Evolutionary conservation across 2,888 invertebrate species (phyloP).

Genomic region (Rhodophaea formosa): DNA sequence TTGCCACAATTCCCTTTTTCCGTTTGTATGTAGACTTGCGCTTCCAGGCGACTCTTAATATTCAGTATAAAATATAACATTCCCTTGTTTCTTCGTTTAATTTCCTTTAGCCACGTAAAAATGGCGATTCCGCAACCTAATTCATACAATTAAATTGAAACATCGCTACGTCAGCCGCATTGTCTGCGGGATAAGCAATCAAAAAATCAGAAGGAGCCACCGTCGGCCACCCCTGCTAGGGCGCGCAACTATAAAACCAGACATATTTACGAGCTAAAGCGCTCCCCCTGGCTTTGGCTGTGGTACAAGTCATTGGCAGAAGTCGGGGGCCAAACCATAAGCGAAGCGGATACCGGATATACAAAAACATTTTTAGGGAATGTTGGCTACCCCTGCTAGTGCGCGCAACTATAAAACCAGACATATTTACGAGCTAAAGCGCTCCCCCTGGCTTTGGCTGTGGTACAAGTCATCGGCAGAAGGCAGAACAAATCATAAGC

Average conservation of each 20-base stretch:
- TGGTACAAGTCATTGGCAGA: no score
- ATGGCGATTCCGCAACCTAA: background rate
- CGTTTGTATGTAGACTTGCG: no score
- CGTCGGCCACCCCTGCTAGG: constrained; percentile 51
- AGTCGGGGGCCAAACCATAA: no score
- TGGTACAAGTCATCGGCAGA: constrained; percentile 39
- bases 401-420: constrained; percentile 71
- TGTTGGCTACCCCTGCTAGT: constrained; percentile 51
- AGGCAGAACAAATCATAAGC: constrained; percentile 9
- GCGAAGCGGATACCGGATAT: no score
- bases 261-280: constrained; percentile 71
- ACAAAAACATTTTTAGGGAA: constrained; percentile 18
- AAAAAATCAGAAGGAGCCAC: constrained; percentile 51
- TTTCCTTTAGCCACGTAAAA: background rate
- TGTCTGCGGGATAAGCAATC: constrained; percentile 54
- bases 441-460: constrained; percentile 48
- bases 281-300: constrained; percentile 47
- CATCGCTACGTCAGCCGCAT: constrained; percentile 11
- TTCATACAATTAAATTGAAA: constrained; percentile 8
- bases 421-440: constrained; percentile 71
- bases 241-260: constrained; percentile 68
- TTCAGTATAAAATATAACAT: no score
- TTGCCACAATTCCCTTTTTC: no score
- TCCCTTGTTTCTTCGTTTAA: background rate
- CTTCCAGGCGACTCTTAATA: no score